phyloP scores from a whole-genome alignment of 2,113 vertebrate species.

The Scortum barcoo region DNA sequence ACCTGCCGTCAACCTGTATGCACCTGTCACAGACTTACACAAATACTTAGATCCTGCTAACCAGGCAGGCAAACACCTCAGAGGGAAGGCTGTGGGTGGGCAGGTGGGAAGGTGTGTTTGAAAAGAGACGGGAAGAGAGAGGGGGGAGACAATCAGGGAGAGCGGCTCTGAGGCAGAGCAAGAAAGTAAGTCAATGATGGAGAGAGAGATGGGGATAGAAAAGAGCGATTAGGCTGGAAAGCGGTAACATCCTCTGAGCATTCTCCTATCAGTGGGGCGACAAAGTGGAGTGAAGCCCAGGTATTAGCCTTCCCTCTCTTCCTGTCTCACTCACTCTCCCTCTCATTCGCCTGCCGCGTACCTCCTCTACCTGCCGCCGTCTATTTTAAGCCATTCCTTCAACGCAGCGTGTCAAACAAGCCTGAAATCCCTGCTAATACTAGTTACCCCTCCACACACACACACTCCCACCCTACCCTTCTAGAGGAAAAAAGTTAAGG shows the following conservation, averaged over 20 bases:
- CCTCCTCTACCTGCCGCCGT: conserved; percentile 76
- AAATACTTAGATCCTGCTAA: conserved; percentile 74
- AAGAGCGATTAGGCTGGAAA: conserved; percentile 76
- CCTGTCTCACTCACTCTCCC: conserved; percentile 49
- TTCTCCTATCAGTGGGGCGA: conserved; percentile 78
- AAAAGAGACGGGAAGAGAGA: conserved; percentile 26
- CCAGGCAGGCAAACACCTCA: conserved; percentile 76
- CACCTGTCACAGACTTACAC: conserved; percentile 83
- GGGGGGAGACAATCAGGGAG: conserved; percentile 49
- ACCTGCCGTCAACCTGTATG: conserved; percentile 67
- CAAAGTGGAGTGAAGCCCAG: conserved; percentile 82
- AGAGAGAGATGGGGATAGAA: conserved; percentile 72
- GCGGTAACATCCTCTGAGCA: conserved; percentile 81
- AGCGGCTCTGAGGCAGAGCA: conserved; percentile 38
- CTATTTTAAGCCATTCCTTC: conserved; percentile 87
- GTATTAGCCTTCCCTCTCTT: conserved; percentile 81
- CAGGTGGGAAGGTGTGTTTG: conserved; percentile 33
- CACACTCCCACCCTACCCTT: conserved; percentile 40
- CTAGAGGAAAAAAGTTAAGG: conserved; percentile 67
- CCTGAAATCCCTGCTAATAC: conserved; percentile 88
- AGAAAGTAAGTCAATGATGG: conserved; percentile 64
- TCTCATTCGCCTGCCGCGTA: conserved; percentile 51
- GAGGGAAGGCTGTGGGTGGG: conserved; percentile 66
- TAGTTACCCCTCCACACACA: conserved; percentile 86
- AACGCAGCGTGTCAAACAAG: conserved; percentile 84